Evolutionary conservation across 2,113 vertebrate species (phyloP).

Genomic region (Rafetus swinhoei): DNA sequence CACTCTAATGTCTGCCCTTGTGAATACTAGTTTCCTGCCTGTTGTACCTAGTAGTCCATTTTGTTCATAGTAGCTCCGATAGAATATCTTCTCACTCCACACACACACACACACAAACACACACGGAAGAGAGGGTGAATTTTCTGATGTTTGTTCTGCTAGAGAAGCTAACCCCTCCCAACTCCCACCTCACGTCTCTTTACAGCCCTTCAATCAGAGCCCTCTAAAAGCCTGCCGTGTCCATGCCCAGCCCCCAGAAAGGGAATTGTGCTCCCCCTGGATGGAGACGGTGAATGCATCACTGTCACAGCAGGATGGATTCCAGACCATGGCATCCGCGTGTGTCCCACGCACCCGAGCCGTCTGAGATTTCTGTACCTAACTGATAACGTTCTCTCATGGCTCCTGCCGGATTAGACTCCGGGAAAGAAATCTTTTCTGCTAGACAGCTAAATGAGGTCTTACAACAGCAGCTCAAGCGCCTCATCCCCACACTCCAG

Average conservation of each 20-base stretch:
- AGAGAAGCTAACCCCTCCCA: neutral
- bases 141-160: neutral
- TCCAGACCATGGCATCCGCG: constrained; percentile 6
- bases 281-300: constrained; percentile 51
- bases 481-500: constrained; percentile 35
- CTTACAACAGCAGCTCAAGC: constrained; percentile 66
- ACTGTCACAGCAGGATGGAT: constrained; percentile 64
- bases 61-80: neutral
- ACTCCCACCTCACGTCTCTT: neutral
- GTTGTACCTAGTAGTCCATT: neutral
- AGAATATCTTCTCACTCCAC: neutral
- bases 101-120: neutral
- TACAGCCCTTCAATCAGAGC: neutral
- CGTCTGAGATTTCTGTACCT: constrained; percentile 53
- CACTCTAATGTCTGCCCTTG: neutral
- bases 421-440: constrained; percentile 75
- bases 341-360: neutral
- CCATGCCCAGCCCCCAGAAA: neutral
- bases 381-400: constrained; percentile 75
- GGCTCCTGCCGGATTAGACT: constrained; percentile 78
- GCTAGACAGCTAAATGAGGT: constrained; percentile 79
- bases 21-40: neutral
- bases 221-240: neutral
- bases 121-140: neutral
- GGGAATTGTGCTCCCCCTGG: accelerated